Evolutionary conservation across 2,113 vertebrate genomes (phyloP), one percentile per base, ranked within the genome.

Genomic region (Beaufortia kweichowensis): DNA sequence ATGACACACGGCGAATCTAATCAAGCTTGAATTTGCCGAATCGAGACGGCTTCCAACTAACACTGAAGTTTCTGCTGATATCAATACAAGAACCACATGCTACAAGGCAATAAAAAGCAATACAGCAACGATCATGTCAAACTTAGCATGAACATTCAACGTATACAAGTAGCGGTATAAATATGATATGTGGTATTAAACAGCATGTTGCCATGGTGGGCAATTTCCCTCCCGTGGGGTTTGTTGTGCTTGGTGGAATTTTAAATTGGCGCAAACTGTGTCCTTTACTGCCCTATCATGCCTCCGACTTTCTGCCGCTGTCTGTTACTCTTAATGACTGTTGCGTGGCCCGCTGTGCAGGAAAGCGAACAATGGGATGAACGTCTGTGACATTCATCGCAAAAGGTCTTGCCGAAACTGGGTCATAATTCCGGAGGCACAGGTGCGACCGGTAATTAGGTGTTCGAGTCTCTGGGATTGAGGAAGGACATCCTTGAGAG

Each of bases 251-350:
- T 24, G 26, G 60, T 43, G 29, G 39, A 11, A 24, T 75, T 78
- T 71, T 75, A 72, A 79, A 79, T 72, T 76, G 67, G 60, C 28
- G 19, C 11, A 76, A 79, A 33, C 50, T 43, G 29, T 78, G 66
- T 70, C 61, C 57, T 66, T 59, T 53, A 48, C 11, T 43, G 56
- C 15, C 8, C 35, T 60, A 75, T 72, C 46, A 66, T 74, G 70
- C 35, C 19, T 48, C 39, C 46, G 50, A 53, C 55, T 59, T 33
- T 14, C 62, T 59, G 35, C 21, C 17, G 3, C 69, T n/a, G 19
- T 61, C 60, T 78, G 4, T 69, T 61, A 59, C 31, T 35, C 33
- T 82, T 82, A 82, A 82, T 82, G 80, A 79, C 68, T 71, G 21
- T 59, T 11, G 8, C 19, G 53, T 9, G 1, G 53, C 68, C 68